Evolutionary conservation across 2,888 invertebrate species (phyloP), one percentile per base, ranked within the genome.

Genomic region (Anaspis maculata): DNA sequence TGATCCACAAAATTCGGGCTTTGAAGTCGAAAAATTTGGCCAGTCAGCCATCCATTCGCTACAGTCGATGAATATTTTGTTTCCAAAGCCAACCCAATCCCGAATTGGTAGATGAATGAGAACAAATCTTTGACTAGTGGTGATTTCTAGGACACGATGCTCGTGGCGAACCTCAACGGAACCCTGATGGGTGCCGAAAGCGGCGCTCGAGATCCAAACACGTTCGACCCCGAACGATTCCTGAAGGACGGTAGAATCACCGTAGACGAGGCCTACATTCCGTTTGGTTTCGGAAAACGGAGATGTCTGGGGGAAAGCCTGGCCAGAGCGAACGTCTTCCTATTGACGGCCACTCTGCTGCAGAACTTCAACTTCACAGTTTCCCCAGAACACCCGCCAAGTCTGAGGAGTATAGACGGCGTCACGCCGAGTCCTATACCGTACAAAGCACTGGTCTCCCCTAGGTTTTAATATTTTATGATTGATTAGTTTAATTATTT

Each of bases 291-390:
- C 30, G 83, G 84, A 0, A 82, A 79, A 48, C 84, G 82, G 55
- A 76, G 87, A 30, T 89, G 89, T 53, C 76, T 88, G 76, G 89
- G 88, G 1, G 88, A 89, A 54, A 72, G 77, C 1, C 61, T 88
- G 42, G 83, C 83, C 1, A 79, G 79, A 50, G 83, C 83, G 48
- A 88, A 84, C 52, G 71, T 88, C 30, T 89, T 88, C 53, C 60
- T 86, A 16, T 83, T 88, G 50, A 77, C 76, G 0, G 76, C 85
- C 0, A 71, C 79, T 0, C 66, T 88, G 46, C 64, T 89, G 46
- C 88, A 88, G 61, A 74, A 71, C 48, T 88, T 83, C 48, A 73
- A 73, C 3, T 79, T 89, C 52, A 59, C 73, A 1, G 66, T 78
- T 0, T 73, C 75, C 1, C 77, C 81, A 0, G 83, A 77, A 0